Conservation (phyloP, 2,113 vertebrate genomes). For the Genyomyrus donnyi region DNA sequence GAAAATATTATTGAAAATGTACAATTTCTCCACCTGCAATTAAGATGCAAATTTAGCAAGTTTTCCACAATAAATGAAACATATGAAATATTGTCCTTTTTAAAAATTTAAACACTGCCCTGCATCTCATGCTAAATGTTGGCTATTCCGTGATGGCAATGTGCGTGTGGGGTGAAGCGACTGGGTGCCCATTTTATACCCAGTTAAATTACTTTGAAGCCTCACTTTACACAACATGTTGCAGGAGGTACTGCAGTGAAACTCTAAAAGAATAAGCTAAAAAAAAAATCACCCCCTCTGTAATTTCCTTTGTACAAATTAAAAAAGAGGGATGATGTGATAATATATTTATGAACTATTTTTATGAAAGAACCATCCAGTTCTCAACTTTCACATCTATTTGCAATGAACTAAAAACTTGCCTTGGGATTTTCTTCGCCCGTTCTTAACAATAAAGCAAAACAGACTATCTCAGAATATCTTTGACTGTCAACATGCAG, state of each 20-base stretch:
- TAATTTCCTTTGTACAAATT: slow-evolving; percentile 20
- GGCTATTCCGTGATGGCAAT: background rate
- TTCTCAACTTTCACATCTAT: slow-evolving; percentile 42
- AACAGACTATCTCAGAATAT: background rate
- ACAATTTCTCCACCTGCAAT: background rate
- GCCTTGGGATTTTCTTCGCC: slow-evolving; percentile 43
- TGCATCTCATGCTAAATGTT: background rate
- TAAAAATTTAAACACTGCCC: background rate
- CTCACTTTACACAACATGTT: background rate
- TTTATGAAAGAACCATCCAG: slow-evolving; percentile 42
- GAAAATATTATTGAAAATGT: background rate
- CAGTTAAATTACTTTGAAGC: background rate
- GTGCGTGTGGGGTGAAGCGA: background rate
- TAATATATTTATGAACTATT: slow-evolving; percentile 46
- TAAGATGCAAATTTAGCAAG: background rate
- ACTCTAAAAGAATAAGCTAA: background rate
- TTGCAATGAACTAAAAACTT: slow-evolving; percentile 36
- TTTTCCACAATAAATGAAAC: background rate
- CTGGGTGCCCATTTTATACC: background rate
- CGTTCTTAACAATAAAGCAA: slow-evolving; percentile 33
- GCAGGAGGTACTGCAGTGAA: background rate
- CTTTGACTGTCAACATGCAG: slow-evolving; percentile 23
- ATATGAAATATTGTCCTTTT: too few species aligned
- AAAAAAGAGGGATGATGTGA: slow-evolving; percentile 15
- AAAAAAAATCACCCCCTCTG: background rate